Evolutionary conservation across 1,140 invertebrate genomes (phyloP).

Genomic region (Pollicipes pollicipes): DNA sequence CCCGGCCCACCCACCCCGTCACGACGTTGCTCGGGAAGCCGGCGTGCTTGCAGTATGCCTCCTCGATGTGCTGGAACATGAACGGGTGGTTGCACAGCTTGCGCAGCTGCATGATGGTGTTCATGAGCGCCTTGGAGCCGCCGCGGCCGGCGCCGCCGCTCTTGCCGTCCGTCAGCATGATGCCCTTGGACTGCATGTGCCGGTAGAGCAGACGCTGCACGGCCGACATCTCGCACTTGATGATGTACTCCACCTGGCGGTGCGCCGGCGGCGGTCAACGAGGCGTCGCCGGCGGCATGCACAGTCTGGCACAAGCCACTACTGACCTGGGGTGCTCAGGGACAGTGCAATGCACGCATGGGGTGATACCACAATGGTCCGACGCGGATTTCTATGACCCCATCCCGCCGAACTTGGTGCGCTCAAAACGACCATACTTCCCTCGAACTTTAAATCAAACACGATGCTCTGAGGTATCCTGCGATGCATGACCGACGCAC

Average conservation of each 20-base stretch:
- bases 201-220: slow-evolving; percentile 81
- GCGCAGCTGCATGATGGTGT: slow-evolving; percentile 92
- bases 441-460: too few species aligned
- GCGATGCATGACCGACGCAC: too few species aligned
- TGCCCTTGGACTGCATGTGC: slow-evolving; percentile 93
- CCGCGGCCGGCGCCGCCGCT: slow-evolving; percentile 66
- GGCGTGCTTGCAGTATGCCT: slow-evolving; percentile 83
- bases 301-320: too few species aligned
- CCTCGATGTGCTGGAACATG: slow-evolving; percentile 97
- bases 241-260: slow-evolving; percentile 90
- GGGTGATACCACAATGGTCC: too few species aligned
- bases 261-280: too few species aligned
- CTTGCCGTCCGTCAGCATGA: slow-evolving; percentile 84
- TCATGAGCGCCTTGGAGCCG: slow-evolving; percentile 95
- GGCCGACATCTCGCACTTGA: slow-evolving; percentile 97
- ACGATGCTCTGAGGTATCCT: too few species aligned
- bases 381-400: too few species aligned
- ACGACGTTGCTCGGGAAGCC: slow-evolving; percentile 32
- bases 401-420: too few species aligned
- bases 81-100: slow-evolving; percentile 99
- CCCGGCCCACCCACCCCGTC: slow-evolving; percentile 16
- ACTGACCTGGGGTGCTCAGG: too few species aligned
- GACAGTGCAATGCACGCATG: too few species aligned
- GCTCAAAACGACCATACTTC: too few species aligned
- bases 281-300: too few species aligned